phyloP scores from a whole-genome alignment of 2,113 vertebrate genomes.

The Microcebus tavaratra region DNA sequence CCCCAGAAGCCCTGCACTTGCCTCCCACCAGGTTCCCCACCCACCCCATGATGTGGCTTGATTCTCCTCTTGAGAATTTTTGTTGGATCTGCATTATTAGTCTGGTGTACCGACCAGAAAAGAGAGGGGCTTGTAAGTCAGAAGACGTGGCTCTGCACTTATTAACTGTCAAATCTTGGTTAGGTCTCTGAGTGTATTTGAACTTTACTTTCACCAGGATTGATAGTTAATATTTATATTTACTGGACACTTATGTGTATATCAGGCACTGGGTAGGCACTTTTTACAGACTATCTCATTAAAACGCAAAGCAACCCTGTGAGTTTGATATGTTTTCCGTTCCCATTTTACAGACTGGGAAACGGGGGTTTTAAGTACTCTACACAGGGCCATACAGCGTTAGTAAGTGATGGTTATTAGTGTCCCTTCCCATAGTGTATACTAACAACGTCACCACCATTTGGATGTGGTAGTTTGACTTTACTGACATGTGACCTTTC shows the following conservation, averaged over 20 bases:
- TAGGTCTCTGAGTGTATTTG: slow-evolving; percentile 13
- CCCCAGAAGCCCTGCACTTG: background rate
- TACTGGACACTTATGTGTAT: background rate
- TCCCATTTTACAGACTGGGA: background rate
- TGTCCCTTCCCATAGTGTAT: background rate
- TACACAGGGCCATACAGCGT: background rate
- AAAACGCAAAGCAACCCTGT: background rate
- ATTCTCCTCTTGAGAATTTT: background rate
- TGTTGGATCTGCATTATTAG: background rate
- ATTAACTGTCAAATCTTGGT: background rate
- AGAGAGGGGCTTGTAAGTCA: slow-evolving; percentile 8
- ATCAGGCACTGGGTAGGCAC: background rate
- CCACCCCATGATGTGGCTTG: background rate
- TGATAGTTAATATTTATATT: slow-evolving; percentile 43
- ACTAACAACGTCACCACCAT: background rate
- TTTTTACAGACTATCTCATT: background rate
- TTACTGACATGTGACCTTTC: background rate
- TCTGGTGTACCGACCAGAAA: background rate
- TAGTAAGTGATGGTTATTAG: slow-evolving; percentile 3
- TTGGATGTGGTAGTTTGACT: background rate
- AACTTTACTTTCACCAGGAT: slow-evolving; percentile 13
- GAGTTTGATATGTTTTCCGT: slow-evolving; percentile 44
- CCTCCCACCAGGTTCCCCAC: background rate
- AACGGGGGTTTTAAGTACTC: slow-evolving; percentile 14
- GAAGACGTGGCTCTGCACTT: background rate